Percentiles rank a stretch among this genome's conserved stretches.
phyloP scores from a whole-genome alignment of 2,113 vertebrate genomes.

The Saimiri boliviensis region DNA sequence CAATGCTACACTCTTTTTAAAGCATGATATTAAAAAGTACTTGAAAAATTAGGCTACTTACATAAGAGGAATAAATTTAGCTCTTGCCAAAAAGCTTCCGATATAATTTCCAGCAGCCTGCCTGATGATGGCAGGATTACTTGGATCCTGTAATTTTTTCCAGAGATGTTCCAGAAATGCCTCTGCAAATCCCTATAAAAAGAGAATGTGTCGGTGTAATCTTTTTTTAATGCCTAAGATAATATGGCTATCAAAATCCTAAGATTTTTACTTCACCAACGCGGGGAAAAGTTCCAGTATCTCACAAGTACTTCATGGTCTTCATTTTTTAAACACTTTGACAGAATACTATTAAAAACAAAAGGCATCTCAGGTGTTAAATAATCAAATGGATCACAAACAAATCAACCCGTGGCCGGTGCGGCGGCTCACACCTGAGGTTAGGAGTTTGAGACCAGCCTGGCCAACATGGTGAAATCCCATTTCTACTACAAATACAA shows the following conservation, averaged over 20 bases:
- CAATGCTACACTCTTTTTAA: conserved; percentile 44
- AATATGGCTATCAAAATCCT: background rate
- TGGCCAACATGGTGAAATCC: too few species aligned
- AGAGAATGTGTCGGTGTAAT: conserved; percentile 24
- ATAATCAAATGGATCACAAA: background rate
- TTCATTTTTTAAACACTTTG: background rate
- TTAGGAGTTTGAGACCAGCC: too few species aligned
- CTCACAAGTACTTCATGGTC: background rate
- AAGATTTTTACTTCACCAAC: background rate
- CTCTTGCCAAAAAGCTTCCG: conserved; percentile 96
- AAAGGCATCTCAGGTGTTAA: background rate
- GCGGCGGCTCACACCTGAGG: too few species aligned
- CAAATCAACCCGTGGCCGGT: background rate
- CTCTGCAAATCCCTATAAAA: conserved; percentile 91
- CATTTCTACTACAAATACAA: too few species aligned
- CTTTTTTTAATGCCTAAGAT: background rate
- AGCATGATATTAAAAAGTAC: conserved; percentile 36
- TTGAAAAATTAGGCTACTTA: conserved; percentile 85
- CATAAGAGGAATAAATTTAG: conserved; percentile 94
- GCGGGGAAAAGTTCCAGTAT: background rate
- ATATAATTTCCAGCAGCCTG: conserved; percentile 94
- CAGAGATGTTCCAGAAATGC: conserved; percentile 97
- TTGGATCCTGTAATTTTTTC: conserved; percentile 93
- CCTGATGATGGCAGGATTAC: conserved; percentile 92
- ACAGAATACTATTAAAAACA: background rate